Percentiles rank a stretch among this genome's conserved stretches.
Evolutionary conservation across 2,797 vertebrate genomes (phyloP).

Genomic region (Aldrovandia affinis): DNA sequence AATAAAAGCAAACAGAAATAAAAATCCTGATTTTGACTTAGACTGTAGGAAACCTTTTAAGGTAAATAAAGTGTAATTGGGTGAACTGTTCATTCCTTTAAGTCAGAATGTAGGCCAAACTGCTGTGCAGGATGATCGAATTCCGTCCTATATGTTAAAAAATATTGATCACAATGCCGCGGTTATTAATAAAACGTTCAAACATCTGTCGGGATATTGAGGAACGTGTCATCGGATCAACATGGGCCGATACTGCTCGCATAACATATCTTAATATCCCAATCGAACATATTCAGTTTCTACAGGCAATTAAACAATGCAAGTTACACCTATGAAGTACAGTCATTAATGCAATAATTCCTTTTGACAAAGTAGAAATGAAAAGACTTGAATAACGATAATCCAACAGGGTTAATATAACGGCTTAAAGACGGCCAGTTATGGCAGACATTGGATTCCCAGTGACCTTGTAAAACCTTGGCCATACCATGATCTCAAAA

Average conservation of each 20-base stretch:
- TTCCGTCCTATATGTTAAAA: neutral
- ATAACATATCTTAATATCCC: neutral
- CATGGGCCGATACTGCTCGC: neutral
- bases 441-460: slow-evolving; percentile 66
- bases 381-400: neutral
- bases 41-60: too few relatives aligned
- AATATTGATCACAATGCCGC: neutral
- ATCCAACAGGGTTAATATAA: slow-evolving; percentile 69
- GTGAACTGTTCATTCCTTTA: too few relatives aligned
- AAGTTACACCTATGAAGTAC: neutral
- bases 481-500: neutral
- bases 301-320: neutral
- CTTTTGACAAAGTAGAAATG: neutral
- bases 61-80: too few relatives aligned
- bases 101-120: too few relatives aligned
- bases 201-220: neutral
- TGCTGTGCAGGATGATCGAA: neutral
- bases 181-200: neutral
- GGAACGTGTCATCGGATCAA: neutral
- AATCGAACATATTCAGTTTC: neutral
- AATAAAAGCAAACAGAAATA: too few relatives aligned
- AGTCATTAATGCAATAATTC: neutral
- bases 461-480: neutral
- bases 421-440: slow-evolving; percentile 75
- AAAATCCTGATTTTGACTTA: too few relatives aligned